Evolutionary conservation across 2,888 invertebrate species (phyloP).

Genomic region (Fabriciana adippe): DNA sequence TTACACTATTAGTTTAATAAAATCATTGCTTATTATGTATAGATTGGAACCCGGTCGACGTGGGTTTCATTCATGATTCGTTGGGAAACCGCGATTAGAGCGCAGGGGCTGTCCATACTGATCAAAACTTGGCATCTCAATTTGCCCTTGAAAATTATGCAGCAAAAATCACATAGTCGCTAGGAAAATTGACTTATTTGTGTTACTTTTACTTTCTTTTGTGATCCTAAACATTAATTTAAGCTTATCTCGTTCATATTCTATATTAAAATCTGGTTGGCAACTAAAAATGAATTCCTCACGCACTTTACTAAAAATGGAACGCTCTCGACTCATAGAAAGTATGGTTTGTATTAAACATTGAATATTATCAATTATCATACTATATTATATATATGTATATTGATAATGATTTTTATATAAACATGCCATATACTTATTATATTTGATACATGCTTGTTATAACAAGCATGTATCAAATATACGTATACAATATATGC

Average conservation of each 20-base stretch:
- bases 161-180: slow-evolving; percentile 73
- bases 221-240: slow-evolving; percentile 51
- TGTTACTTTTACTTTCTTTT: slow-evolving; percentile 56
- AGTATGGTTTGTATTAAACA: slow-evolving; percentile 62
- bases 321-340: slow-evolving; percentile 70
- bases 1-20: slow-evolving; percentile 70
- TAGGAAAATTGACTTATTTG: slow-evolving; percentile 56
- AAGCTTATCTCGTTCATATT: slow-evolving; percentile 40
- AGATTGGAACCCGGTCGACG: slow-evolving; percentile 54
- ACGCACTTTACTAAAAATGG: slow-evolving; percentile 72
- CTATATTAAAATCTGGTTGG: slow-evolving; percentile 58
- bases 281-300: slow-evolving; percentile 54
- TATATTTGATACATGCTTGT: neutral
- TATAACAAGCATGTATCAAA: too few relatives aligned
- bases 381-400: slow-evolving; percentile 2
- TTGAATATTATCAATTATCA: slow-evolving; percentile 33
- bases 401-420: neutral
- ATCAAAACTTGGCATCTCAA: slow-evolving; percentile 45
- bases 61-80: slow-evolving; percentile 75
- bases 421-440: neutral
- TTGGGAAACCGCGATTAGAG: slow-evolving; percentile 47
- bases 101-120: slow-evolving; percentile 52
- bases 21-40: slow-evolving; percentile 53
- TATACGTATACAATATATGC: neutral
- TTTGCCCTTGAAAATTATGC: slow-evolving; percentile 83